These are phyloP conservation scores for Orchesella flavescens DNA, from an alignment of 2,888 invertebrate genomes.

Conservation along the genomic window DNA sequence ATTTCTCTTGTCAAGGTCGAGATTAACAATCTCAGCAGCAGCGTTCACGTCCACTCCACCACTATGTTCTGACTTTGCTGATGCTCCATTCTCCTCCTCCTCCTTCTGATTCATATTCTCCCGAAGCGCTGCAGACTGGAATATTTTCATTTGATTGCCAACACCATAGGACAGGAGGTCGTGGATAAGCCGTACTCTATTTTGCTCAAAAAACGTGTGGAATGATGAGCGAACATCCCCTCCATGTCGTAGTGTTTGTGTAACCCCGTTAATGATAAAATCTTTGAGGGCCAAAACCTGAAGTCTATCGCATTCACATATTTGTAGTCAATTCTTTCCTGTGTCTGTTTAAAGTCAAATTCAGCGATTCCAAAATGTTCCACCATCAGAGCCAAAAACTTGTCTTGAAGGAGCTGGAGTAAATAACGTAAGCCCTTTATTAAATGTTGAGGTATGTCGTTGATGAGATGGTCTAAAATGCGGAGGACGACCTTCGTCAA, in stretches of 20 bases:
- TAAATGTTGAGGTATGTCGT: constrained; percentile 60
- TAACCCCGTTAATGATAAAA: constrained; percentile 62
- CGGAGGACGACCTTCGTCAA: constrained; percentile 52
- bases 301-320: constrained; percentile 53
- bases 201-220: constrained; percentile 56
- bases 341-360: background rate
- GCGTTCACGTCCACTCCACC: no score
- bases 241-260: constrained; percentile 52
- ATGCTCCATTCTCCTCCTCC: no score
- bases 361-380: constrained; percentile 28
- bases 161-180: constrained; percentile 13
- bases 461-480: constrained; percentile 35
- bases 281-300: constrained; percentile 67
- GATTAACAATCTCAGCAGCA: no score
- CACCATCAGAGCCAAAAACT: constrained; percentile 55
- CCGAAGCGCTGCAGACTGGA: background rate
- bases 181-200: constrained; percentile 56
- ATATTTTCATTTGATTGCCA: background rate
- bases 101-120: no score
- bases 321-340: background rate
- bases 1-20: no score
- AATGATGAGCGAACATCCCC: constrained; percentile 48
- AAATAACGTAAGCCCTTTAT: constrained; percentile 59
- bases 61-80: no score
- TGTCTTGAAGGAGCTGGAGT: constrained; percentile 63